Conservation (phyloP, 53 echinoderm and acorn worm species). For the Luidia sarsii region DNA sequence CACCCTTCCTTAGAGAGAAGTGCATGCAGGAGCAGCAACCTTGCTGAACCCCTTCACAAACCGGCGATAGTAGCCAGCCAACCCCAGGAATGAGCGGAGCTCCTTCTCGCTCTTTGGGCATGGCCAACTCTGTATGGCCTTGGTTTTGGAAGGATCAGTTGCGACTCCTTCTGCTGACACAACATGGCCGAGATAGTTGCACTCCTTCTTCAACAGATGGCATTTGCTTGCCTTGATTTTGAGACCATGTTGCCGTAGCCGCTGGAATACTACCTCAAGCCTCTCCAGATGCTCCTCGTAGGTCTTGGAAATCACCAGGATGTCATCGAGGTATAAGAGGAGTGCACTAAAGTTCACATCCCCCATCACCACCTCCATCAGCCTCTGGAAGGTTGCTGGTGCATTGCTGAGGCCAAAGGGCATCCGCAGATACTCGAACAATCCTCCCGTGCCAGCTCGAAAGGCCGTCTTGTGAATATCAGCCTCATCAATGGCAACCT, state of each 20-base stretch:
- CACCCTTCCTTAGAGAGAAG: constrained; percentile 33
- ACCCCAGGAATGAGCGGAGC: constrained; percentile 35
- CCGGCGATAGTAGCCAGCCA: constrained; percentile 31
- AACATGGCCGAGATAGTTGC: constrained; percentile 18
- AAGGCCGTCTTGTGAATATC: constrained; percentile 76
- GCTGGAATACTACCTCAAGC: constrained; percentile 3
- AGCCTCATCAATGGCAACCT: constrained; percentile 59
- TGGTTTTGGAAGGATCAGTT: constrained; percentile 13
- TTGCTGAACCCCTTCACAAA: constrained; percentile 31
- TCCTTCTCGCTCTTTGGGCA: constrained; percentile 21
- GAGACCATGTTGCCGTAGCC: not conserved
- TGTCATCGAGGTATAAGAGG: constrained; percentile 15
- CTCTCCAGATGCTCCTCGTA: constrained; percentile 4
- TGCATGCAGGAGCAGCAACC: constrained; percentile 34
- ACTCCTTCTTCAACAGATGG: not conserved
- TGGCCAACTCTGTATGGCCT: constrained; percentile 13
- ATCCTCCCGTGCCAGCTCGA: constrained; percentile 58
- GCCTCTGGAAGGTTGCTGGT: constrained; percentile 19
- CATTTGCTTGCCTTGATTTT: constrained; percentile 22
- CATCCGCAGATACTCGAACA: constrained; percentile 25
- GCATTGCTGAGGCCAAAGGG: constrained; percentile 42
- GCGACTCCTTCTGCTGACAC: constrained; percentile 9
- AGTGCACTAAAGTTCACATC: constrained; percentile 31
- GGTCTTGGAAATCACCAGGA: constrained; percentile 1
- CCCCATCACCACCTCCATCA: constrained; percentile 30